Percentiles rank a stretch among this genome's conserved stretches.
Conservation (phyloP, 92 coral and sea anemone species). For the Actinernus sp. region DNA sequence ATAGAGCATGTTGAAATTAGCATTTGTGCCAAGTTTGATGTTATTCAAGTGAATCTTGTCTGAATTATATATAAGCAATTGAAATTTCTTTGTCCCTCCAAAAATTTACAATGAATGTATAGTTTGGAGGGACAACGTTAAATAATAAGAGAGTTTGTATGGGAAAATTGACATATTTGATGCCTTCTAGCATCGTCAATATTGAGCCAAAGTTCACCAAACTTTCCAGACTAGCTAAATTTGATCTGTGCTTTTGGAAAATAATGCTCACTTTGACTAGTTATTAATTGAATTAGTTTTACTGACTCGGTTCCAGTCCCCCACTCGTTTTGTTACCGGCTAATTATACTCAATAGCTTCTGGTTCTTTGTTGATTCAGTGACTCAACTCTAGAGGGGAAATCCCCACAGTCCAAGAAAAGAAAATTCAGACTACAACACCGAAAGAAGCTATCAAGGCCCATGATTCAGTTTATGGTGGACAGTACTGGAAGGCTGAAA, state of each 20-base stretch:
- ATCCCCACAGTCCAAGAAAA: conserved; percentile 12
- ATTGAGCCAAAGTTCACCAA: neutral
- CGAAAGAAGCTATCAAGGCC: conserved; percentile 46
- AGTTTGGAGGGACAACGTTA: too few species aligned
- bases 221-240: neutral
- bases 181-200: too few species aligned
- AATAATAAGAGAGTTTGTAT: too few species aligned
- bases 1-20: too few species aligned
- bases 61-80: too few species aligned
- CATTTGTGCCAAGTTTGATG: too few species aligned
- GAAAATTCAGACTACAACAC: conserved; percentile 34
- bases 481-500: neutral
- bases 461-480: neutral
- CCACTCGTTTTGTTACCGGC: neutral
- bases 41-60: too few species aligned
- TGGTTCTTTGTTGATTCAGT: neutral
- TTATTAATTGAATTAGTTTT: neutral
- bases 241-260: neutral
- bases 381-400: conserved; percentile 20
- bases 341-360: neutral
- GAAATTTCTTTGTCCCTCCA: too few species aligned
- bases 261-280: too few species aligned
- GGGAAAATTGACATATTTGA: too few species aligned
- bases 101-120: too few species aligned
- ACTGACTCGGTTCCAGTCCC: neutral